Evolutionary conservation across 35 echinoderm and acorn worm genomes (phyloP).

Genomic region (Patiria miniata): DNA sequence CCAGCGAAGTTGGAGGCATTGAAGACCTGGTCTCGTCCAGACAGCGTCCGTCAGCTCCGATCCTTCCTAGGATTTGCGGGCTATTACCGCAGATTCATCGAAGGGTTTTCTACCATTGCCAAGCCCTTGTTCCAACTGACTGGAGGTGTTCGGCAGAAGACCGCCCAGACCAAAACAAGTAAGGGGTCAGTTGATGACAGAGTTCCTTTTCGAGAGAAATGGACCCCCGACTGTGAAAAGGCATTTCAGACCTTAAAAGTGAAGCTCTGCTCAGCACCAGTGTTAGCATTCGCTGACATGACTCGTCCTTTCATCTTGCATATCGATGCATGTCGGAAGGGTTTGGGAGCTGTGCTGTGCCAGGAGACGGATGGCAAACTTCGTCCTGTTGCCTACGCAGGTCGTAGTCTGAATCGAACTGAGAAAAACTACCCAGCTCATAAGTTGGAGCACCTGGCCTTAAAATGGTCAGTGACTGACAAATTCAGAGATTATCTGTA

Average conservation of each 20-base stretch:
- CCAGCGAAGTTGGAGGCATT: conserved; percentile 50
- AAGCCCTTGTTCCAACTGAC: conserved; percentile 44
- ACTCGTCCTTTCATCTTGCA: conserved; percentile 42
- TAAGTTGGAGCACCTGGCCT: conserved; percentile 34
- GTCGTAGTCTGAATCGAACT: conserved; percentile 17
- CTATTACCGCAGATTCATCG: conserved; percentile 69
- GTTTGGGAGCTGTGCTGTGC: conserved; percentile 41
- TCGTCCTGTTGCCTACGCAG: conserved; percentile 36
- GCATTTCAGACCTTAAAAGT: conserved; percentile 50
- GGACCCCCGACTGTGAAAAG: conserved; percentile 40
- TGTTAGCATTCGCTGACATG: conserved; percentile 40
- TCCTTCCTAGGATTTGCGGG: conserved; percentile 63
- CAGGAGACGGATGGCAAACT: conserved; percentile 34
- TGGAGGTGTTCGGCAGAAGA: background rate
- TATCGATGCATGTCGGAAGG: conserved; percentile 31
- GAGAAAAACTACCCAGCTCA: conserved; percentile 47
- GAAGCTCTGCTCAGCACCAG: conserved; percentile 32
- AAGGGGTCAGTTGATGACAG: background rate
- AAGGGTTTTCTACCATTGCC: conserved; percentile 59
- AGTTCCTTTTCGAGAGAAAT: background rate
- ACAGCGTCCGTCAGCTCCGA: conserved; percentile 45
- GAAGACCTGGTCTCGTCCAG: conserved; percentile 29
- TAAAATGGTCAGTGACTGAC: conserved; percentile 40
- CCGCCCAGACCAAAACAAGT: background rate
- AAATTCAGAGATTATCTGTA: conserved; percentile 56